Conservation (phyloP, 2,888 invertebrate genomes). For the Latrodectus hesperus region DNA sequence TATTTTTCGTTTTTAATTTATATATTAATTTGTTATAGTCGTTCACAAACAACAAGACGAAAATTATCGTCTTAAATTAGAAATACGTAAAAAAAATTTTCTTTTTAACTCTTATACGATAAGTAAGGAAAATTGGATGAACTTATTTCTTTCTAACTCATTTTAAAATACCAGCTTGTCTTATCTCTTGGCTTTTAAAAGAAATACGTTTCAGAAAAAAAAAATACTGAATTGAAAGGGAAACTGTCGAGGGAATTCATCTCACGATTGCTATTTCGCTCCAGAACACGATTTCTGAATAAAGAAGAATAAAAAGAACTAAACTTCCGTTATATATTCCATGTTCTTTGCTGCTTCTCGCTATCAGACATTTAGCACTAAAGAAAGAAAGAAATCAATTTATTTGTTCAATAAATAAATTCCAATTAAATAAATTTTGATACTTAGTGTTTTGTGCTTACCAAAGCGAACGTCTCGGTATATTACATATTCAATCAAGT, state of each 20-base stretch:
- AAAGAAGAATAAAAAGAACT: slow-evolving; percentile 1
- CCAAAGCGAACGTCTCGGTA: too few species aligned
- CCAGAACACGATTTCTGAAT: slow-evolving; percentile 17
- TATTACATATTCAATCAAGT: too few species aligned
- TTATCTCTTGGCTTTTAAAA: background rate
- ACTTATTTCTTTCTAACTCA: background rate
- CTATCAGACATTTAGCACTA: background rate
- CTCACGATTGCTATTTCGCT: slow-evolving; percentile 29
- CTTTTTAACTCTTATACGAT: too few species aligned
- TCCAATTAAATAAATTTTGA: background rate
- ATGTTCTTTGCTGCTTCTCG: background rate
- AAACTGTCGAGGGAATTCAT: background rate
- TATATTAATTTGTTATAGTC: too few species aligned
- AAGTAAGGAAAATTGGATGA: too few species aligned
- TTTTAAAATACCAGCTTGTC: background rate
- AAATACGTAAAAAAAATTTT: too few species aligned
- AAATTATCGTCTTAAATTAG: too few species aligned
- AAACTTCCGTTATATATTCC: background rate
- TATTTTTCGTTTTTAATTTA: too few species aligned
- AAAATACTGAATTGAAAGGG: background rate
- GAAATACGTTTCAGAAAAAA: background rate
- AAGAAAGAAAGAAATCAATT: background rate
- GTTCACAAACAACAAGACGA: too few species aligned
- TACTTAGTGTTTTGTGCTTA: too few species aligned
- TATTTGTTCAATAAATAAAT: background rate